These are phyloP conservation scores for Drosophila rubida DNA, from an alignment of 2,888 invertebrate genomes.

Conservation along the genomic window DNA sequence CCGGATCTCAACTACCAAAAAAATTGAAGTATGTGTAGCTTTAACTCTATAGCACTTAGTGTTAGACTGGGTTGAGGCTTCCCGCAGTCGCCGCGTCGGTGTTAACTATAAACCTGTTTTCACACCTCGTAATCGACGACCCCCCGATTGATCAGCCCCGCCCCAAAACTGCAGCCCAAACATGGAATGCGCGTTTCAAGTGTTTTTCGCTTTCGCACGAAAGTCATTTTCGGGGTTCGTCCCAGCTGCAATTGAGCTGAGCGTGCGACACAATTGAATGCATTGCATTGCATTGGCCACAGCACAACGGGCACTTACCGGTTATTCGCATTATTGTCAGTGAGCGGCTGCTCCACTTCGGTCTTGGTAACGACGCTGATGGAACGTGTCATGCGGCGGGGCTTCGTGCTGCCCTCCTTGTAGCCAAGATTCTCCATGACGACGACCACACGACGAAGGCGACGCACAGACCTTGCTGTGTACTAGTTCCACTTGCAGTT, in stretches of 20 bases:
- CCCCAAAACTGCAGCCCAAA: neutral
- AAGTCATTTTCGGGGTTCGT: constrained; percentile 12
- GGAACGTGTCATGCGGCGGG: constrained; percentile 84
- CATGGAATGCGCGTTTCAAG: constrained; percentile 1
- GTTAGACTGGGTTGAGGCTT: constrained; percentile 1
- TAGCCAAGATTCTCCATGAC: constrained; percentile 89
- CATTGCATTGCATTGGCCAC: constrained; percentile 27
- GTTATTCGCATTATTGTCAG: constrained; percentile 83
- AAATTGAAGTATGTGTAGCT: neutral
- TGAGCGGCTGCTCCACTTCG: constrained; percentile 84
- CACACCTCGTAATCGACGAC: constrained; percentile 10
- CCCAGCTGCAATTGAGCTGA: neutral
- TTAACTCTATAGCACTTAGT: neutral
- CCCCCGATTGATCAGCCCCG: constrained; percentile 7
- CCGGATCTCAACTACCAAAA: neutral
- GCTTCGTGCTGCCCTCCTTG: constrained; percentile 86
- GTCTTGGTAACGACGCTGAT: constrained; percentile 84
- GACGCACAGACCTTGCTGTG: constrained; percentile 53
- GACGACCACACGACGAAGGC: constrained; percentile 26
- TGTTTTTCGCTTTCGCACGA: constrained; percentile 9
- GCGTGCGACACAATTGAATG: neutral
- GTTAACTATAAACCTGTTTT: constrained; percentile 21
- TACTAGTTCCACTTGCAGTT: constrained; percentile 35
- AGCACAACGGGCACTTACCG: constrained; percentile 76
- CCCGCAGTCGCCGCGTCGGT: neutral